A percentile compares a stretch with the other conserved stretches of the same genome.
phyloP scores from a whole-genome alignment of 2,113 vertebrate genomes.

The Paramisgurnus dabryanus region DNA sequence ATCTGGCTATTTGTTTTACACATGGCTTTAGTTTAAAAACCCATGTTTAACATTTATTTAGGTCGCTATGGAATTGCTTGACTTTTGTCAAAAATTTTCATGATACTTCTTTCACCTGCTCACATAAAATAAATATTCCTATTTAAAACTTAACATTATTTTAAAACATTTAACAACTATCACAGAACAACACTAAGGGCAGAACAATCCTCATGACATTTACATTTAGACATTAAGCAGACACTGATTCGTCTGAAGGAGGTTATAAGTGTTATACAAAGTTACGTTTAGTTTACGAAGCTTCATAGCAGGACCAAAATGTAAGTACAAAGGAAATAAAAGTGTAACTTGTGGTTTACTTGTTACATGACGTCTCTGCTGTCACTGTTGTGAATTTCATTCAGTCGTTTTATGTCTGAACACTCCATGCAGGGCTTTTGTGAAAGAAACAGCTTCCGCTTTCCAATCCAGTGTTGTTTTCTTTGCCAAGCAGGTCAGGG shows the following conservation, averaged over 20 bases:
- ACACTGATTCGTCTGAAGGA: no score
- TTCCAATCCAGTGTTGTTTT: conserved; percentile 61
- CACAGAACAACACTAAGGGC: no score
- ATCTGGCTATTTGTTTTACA: neutral
- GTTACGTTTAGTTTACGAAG: no score
- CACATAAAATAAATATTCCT: neutral
- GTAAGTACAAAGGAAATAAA: no score
- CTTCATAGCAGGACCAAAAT: no score
- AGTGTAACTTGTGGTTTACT: no score
- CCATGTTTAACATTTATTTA: neutral
- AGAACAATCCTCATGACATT: no score
- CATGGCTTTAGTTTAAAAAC: neutral
- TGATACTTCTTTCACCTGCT: neutral
- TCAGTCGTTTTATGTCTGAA: neutral
- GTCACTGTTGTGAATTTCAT: no score
- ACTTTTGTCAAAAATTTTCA: neutral
- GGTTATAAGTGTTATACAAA: no score
- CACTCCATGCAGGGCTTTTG: conserved; percentile 19
- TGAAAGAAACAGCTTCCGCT: conserved; percentile 59
- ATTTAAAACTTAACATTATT: neutral
- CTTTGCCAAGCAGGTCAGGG: conserved; percentile 58
- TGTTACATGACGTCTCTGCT: no score
- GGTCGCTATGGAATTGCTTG: neutral
- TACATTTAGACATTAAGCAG: no score
- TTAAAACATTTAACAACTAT: no score